phyloP scores from a whole-genome alignment of 1,140 invertebrate species.

The Apis laboriosa region DNA sequence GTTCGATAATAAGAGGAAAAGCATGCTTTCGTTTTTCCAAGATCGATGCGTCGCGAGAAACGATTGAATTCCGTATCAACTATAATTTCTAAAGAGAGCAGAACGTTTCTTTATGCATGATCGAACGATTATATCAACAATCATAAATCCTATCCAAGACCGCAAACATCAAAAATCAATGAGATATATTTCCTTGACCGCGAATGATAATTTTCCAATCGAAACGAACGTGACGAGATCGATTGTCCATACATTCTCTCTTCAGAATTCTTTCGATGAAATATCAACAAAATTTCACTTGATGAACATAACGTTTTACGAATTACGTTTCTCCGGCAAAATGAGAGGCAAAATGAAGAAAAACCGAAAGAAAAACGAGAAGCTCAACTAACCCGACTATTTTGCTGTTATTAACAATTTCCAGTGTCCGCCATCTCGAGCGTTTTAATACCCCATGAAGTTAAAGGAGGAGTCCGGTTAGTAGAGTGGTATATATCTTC shows the following conservation, averaged over 20 bases:
- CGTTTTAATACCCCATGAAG: slow-evolving; percentile 34
- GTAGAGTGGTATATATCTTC: slow-evolving; percentile 25
- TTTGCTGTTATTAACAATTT: slow-evolving; percentile 43
- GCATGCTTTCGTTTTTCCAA: background rate
- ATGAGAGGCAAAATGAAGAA: background rate
- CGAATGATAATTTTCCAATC: slow-evolving; percentile 13
- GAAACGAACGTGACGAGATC: background rate
- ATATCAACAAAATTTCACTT: background rate
- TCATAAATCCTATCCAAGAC: slow-evolving; percentile 1
- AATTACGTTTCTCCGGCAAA: too few species aligned
- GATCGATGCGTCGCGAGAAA: background rate
- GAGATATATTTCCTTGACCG: background rate
- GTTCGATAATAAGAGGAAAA: background rate
- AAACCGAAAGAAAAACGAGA: background rate
- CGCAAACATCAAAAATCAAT: slow-evolving; percentile 19
- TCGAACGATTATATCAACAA: background rate
- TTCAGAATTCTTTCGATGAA: background rate
- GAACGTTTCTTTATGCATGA: background rate
- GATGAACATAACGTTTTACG: background rate
- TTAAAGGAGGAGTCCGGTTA: slow-evolving; percentile 32
- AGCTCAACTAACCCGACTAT: background rate
- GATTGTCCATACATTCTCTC: background rate
- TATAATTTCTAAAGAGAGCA: background rate
- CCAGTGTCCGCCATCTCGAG: background rate
- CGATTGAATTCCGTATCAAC: background rate